Evolutionary conservation across 2,113 vertebrate species (phyloP).

Genomic region (Nettapus auritus): DNA sequence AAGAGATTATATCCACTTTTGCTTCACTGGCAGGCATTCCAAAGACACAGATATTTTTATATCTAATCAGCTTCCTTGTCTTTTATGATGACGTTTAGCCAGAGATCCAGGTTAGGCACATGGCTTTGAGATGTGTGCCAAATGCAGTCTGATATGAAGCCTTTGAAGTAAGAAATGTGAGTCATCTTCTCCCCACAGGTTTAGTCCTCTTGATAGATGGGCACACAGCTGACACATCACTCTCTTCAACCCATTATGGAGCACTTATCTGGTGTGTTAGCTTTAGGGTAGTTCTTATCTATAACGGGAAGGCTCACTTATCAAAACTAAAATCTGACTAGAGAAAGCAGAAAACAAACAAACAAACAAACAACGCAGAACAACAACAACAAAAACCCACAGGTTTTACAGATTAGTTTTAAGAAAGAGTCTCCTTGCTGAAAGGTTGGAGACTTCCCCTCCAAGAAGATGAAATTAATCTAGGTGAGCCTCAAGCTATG

Average conservation of each 20-base stretch:
- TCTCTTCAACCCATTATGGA: background rate
- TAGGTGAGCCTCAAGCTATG: background rate
- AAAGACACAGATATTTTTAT: background rate
- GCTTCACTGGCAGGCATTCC: background rate
- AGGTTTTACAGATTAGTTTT: background rate
- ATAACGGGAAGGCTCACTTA: background rate
- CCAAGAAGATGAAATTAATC: background rate
- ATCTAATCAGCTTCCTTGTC: background rate
- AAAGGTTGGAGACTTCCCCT: background rate
- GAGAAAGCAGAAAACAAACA: background rate
- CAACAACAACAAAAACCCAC: no score
- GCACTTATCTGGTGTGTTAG: background rate
- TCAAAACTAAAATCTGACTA: background rate
- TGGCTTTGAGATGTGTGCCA: background rate
- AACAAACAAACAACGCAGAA: no score
- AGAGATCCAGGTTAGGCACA: constrained; percentile 2
- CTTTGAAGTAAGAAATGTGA: background rate
- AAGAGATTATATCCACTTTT: background rate
- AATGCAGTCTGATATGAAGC: background rate
- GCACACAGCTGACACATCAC: background rate
- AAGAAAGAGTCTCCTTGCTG: background rate
- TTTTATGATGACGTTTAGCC: background rate
- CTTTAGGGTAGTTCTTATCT: background rate
- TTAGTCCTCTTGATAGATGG: background rate
- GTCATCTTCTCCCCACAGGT: background rate